Evolutionary conservation across 2,888 invertebrate species (phyloP), one percentile per base, ranked within the genome.

Genomic region (Plagodis pulveraria): DNA sequence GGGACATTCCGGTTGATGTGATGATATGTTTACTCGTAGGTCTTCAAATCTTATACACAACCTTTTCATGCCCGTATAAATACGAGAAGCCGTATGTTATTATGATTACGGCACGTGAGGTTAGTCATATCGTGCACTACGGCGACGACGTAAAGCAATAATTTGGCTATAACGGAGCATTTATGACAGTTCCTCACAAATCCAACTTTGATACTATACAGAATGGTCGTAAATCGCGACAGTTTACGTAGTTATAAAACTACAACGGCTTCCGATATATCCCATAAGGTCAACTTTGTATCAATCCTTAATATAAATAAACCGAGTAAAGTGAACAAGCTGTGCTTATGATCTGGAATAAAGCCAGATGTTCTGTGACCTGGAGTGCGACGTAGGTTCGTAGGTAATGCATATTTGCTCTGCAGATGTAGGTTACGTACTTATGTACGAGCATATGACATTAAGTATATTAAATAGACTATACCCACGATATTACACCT

Each of bases 351-450:
- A 46, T 51, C 49, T 54, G 46, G 50, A 63, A 54, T 51, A 52
- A 61, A 58, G 58, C 56, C 62, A 62, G 51, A 56, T 50, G 56
- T 53, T 32, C 62, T 50, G 56, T 41, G 52, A 57, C 52, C 44
- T 63, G 61, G 48, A 53, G 35, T 52, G 51, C 53, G 22, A 22
- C 2, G 22, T 2, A 2, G 22, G 22, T 22, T 4, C 22, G 22
- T 22, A 22, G 22, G 22, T 22, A 22, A 22, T 22, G 22, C 2
- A 6, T 36, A 36, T 7, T 36, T 1, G 36, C 36, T 36, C 36
- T 36, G 8, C 8, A 6, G 36, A 36, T 36, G 5, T 36, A 36
- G 36, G 36, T 36, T 8, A 36, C 36, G 22, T 22, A 22, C 22
- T 22, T 22, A 22, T 22, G 22, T 22, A 22, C 22, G 2, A 22